These are phyloP conservation scores for Drosophila ficusphila DNA, from an alignment of 1,140 invertebrate species.

Conservation along the genomic window DNA sequence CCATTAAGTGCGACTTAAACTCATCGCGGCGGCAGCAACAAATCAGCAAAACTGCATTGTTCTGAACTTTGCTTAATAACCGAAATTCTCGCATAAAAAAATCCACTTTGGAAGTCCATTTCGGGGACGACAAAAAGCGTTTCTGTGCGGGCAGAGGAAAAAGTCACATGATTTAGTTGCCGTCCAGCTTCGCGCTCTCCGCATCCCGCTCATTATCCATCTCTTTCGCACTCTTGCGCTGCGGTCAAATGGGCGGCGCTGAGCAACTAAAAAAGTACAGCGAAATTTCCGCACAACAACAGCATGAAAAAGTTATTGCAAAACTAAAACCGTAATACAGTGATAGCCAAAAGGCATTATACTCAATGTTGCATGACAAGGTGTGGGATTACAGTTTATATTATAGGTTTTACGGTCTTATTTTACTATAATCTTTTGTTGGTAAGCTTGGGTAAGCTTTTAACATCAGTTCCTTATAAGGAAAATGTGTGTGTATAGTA, in stretches of 20 bases:
- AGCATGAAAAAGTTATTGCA: slow-evolving; percentile 50
- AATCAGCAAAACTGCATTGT: slow-evolving; percentile 68
- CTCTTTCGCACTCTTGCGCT: slow-evolving; percentile 24
- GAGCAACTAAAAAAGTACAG: slow-evolving; percentile 40
- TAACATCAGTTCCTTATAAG: too few relatives aligned
- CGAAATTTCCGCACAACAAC: slow-evolving; percentile 65
- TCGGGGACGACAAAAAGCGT: slow-evolving; percentile 24
- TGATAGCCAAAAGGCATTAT: background rate
- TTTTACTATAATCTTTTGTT: too few relatives aligned
- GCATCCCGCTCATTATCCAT: background rate
- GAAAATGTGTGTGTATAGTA: too few relatives aligned
- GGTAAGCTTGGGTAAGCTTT: too few relatives aligned
- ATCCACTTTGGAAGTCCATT: slow-evolving; percentile 32
- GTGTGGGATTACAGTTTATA: too few relatives aligned
- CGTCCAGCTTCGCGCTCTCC: slow-evolving; percentile 14
- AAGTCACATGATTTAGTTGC: slow-evolving; percentile 78
- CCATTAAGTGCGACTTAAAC: slow-evolving; percentile 39
- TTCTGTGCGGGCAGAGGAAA: slow-evolving; percentile 36
- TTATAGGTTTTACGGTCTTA: too few relatives aligned
- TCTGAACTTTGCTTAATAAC: slow-evolving; percentile 66
- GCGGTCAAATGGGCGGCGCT: slow-evolving; percentile 8
- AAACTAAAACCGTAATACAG: slow-evolving; percentile 56
- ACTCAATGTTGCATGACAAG: background rate
- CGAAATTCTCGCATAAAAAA: slow-evolving; percentile 68
- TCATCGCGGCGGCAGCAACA: slow-evolving; percentile 22